Evolutionary conservation across 1,140 invertebrate species (phyloP), one percentile per base, ranked within the genome.

Genomic region (Euura saliciscinereae): DNA sequence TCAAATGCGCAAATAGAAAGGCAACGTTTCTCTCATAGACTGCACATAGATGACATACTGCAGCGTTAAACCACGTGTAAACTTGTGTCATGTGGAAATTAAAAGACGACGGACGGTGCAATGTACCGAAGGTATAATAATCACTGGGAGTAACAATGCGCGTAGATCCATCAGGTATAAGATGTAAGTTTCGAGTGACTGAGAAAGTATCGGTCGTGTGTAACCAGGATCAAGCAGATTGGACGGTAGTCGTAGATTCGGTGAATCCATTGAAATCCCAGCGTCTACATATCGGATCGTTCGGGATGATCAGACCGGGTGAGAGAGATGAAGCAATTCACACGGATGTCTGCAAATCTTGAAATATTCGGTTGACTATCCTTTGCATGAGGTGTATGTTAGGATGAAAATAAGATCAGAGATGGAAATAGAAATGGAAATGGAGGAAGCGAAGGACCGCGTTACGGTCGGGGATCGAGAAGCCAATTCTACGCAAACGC

Each of bases 211-310:
- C 3, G 51, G 3, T 8, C 51, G 51, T 59, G 51, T 59, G 6
- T 59, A 59, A 59, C 51, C 8, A 59, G 51, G 51, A 59, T 59
- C 51, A 59, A n/a, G 51, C 51, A 59, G 51, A 59, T 59, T 59
- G 51, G 13, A 59, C 8, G 51, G 51, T 11, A 51, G 51, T 11
- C 3, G 51, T 6, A n/a, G 13, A 59, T 59, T n/a, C 8, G 13
- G 51, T n/a, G 51, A 59, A 59, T 59, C 10, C 51, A 59, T 59
- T 59, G 51, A 59, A 59, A 59, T 59, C 51, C 51, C 13, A 11
- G 51, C 51, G 51, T 59, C 51, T 6, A 59, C 51, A 59, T 59
- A 11, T 28, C 28, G 28, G 28, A 28, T 28, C 28, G 28, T 28
- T 28, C 8, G 2, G 8, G 51, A 6, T 59, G 51, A 59, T 59